Evolutionary conservation across 2,113 vertebrate species (phyloP).

Genomic region (Muntiacus reevesi): DNA sequence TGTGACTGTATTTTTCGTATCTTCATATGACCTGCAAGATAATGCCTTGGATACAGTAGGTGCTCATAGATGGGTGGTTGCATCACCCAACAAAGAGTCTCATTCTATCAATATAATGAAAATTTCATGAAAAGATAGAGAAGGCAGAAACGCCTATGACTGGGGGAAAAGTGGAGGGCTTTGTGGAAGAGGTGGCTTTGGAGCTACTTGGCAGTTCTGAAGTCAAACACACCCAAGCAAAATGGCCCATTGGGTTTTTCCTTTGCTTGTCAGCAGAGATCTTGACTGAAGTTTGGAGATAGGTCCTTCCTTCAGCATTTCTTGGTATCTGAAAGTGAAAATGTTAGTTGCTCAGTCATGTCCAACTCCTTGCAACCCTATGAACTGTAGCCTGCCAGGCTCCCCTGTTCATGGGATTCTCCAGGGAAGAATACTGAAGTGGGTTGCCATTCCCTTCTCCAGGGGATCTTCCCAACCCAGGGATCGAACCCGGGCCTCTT

Average conservation of each 20-base stretch:
- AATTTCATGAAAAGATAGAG: background rate
- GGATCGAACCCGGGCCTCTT: background rate
- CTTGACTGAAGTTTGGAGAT: slow-evolving; percentile 45
- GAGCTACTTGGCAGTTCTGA: background rate
- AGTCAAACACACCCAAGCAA: background rate
- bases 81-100: background rate
- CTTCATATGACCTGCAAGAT: background rate
- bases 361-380: background rate
- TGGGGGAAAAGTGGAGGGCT: background rate
- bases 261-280: slow-evolving; percentile 28
- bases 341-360: background rate
- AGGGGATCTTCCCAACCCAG: background rate
- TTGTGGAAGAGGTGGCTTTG: background rate
- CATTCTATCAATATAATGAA: background rate
- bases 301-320: slow-evolving; percentile 52
- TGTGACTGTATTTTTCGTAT: background rate
- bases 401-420: background rate
- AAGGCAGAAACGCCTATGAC: background rate
- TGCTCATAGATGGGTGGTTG: background rate
- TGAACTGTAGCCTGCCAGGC: background rate
- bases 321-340: background rate
- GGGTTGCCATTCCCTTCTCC: background rate
- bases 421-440: background rate
- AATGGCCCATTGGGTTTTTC: background rate
- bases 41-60: background rate